Evolutionary conservation across 2,888 invertebrate species (phyloP).

Genomic region (Cantharis lateralis): DNA sequence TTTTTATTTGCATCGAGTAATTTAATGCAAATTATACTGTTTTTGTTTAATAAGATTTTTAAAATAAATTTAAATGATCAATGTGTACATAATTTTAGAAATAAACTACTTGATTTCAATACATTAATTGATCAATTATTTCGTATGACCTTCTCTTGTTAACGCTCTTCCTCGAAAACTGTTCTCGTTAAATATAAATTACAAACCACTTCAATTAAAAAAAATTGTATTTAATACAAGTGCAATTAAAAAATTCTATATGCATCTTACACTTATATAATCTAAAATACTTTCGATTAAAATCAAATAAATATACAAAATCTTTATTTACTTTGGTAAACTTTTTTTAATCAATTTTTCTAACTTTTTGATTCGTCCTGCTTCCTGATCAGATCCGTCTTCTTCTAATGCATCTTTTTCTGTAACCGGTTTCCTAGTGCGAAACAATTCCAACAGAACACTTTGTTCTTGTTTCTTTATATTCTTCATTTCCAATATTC

Average conservation of each 20-base stretch:
- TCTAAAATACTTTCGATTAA: neutral
- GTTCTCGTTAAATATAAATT: too few relatives aligned
- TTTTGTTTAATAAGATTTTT: neutral
- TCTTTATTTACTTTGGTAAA: conserved; percentile 37
- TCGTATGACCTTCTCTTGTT: too few relatives aligned
- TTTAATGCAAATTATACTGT: neutral
- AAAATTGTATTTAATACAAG: neutral
- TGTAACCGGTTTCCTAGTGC: conserved; percentile 49
- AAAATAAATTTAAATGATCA: neutral
- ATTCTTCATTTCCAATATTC: conserved; percentile 93
- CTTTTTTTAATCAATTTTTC: conserved; percentile 63
- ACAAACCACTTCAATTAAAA: neutral
- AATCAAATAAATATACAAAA: neutral
- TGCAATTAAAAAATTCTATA: neutral
- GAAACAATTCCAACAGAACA: conserved; percentile 63
- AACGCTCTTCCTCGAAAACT: too few relatives aligned
- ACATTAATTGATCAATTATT: too few relatives aligned
- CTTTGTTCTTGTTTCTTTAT: conserved; percentile 64
- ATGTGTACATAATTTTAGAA: neutral
- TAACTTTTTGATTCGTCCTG: conserved; percentile 60
- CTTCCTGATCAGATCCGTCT: conserved; percentile 55
- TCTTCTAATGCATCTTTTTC: conserved; percentile 29
- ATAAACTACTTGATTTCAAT: neutral
- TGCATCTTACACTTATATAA: neutral
- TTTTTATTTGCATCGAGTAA: neutral